A percentile compares a stretch with the other conserved stretches of the same genome.
phyloP scores from a whole-genome alignment of 2,113 vertebrate genomes.

The Shinisaurus crocodilurus region DNA sequence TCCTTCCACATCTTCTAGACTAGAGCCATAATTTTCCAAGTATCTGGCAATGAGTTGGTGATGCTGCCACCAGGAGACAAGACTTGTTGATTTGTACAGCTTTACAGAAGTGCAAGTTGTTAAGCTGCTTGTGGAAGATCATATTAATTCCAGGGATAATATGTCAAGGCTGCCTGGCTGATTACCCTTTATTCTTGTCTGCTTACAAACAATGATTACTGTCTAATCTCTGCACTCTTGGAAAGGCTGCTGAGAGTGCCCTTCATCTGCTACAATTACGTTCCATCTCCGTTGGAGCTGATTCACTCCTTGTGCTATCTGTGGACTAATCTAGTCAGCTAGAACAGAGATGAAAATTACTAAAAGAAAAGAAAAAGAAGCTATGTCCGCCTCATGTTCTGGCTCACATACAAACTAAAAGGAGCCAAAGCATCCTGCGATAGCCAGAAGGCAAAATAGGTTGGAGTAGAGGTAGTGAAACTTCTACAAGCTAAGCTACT shows the following conservation, averaged over 20 bases:
- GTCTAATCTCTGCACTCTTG: slow-evolving; percentile 76
- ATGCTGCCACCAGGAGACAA: background rate
- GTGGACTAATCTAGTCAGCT: slow-evolving; percentile 58
- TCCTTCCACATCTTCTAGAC: background rate
- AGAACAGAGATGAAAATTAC: slow-evolving; percentile 62
- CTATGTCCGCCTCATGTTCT: slow-evolving; percentile 35
- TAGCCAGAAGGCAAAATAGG: slow-evolving; percentile 28
- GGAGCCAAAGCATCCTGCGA: slow-evolving; percentile 32
- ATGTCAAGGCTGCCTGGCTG: slow-evolving; percentile 64
- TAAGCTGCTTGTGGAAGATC: slow-evolving; percentile 62
- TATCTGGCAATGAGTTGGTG: rapidly evolving
- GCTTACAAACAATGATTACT: slow-evolving; percentile 79
- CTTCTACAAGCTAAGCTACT: rapidly evolving
- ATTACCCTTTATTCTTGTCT: slow-evolving; percentile 75
- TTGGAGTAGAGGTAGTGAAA: background rate
- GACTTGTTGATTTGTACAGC: slow-evolving; percentile 59
- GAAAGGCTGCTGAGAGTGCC: slow-evolving; percentile 63
- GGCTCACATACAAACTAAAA: slow-evolving; percentile 49
- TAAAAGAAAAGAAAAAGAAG: background rate
- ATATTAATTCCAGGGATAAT: slow-evolving; percentile 72
- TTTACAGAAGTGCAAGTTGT: slow-evolving; percentile 3
- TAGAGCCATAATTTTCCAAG: background rate
- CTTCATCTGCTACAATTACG: slow-evolving; percentile 72
- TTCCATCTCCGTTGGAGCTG: slow-evolving; percentile 68
- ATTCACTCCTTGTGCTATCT: slow-evolving; percentile 63